Evolutionary conservation across 2,797 vertebrate genomes (phyloP), one percentile per base, ranked within the genome.

Genomic region (Sphenopsis melanotis): DNA sequence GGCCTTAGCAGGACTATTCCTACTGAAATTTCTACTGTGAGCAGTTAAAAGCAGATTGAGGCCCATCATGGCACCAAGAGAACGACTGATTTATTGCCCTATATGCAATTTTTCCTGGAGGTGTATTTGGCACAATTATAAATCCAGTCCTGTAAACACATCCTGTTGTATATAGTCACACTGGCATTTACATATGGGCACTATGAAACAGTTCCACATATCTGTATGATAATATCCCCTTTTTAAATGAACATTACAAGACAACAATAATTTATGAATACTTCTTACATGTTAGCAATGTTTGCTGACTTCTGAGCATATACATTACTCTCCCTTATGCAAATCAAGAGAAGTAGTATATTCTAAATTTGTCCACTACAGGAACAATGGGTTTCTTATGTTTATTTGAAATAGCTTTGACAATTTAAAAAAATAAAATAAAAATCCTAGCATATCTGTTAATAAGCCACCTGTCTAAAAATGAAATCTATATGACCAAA

Each of bases 381-480:
- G 81, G 92, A 97, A 95, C 64, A 96, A 93, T 70, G 34, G 7
- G 75, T 74, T 95, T 93, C 87, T 86, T 8, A 86, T 46, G 77
- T 94, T 92, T 91, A 91, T 94, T 94, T 92, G 93, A 95, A 95
- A 95, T 83, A 94, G 83, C 60, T 95, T 96, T 94, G 79, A 94
- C 90, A 93, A 97, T 92, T 93, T 84, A 95, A 97, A 97, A 95
- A 96, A 96, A 95, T 95, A 95, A 96, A 96, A 96, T 95, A 94
- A 95, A 95, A 95, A 96, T 92, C 93, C 94, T 95, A 96, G 86
- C 70, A 42, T 94, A 96, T 95, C 86, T 92, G 93, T 96, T 94
- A 96, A 96, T 86, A 95, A 94, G 90, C 92, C 93, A 95, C 88
- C 88, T 93, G 90, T 94, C 94, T 96, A 92, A 92, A 94, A 93